Evolutionary conservation across 2,888 invertebrate species (phyloP), one percentile per base, ranked within the genome.

Genomic region (Aphodius sticticus): DNA sequence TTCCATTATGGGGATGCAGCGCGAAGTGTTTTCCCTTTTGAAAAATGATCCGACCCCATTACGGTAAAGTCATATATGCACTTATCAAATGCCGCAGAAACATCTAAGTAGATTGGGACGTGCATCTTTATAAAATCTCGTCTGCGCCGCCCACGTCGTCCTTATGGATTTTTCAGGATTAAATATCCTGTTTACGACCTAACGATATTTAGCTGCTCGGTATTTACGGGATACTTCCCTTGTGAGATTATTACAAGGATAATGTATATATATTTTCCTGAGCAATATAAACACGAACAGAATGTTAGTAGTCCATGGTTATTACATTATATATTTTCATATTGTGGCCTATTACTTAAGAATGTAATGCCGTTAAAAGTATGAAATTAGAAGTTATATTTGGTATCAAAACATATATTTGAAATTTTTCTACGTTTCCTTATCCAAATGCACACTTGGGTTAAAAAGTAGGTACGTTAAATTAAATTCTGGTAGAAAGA

Each of bases 71-170:
- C 53, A 53, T 53, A 53, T 53, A 53, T 53, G 53, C 53, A 53
- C 53, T 53, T 53, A 53, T 53, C 53, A 53, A 53, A 53, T 53
- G 53, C 53, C 53, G 53, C 53, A 53, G 53, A 53, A 53, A 53
- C 53, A 53, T 53, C 53, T 12, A 53, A 53, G 53, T 12, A 53
- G 53, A 53, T 53, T 53, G 53, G 4, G 53, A 53, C 12, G 53
- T 9, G 53, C 53, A 12, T 53, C 53, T 53, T 53, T 53, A 53
- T 53, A 53, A 53, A 53, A 53, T 53, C 53, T 7, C 53, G 12
- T 53, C 53, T 53, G 53, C 12, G 53, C 6, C 53, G 12, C 53
- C 53, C 9, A 53, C 53, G 9, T 53, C 53, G 53, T 53, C 53
- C 6, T 53, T 53, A 53, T 53, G 53, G 12, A 53, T 53, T 53